Conservation (phyloP, 2,113 vertebrate species). For the Echinops telfairi region DNA sequence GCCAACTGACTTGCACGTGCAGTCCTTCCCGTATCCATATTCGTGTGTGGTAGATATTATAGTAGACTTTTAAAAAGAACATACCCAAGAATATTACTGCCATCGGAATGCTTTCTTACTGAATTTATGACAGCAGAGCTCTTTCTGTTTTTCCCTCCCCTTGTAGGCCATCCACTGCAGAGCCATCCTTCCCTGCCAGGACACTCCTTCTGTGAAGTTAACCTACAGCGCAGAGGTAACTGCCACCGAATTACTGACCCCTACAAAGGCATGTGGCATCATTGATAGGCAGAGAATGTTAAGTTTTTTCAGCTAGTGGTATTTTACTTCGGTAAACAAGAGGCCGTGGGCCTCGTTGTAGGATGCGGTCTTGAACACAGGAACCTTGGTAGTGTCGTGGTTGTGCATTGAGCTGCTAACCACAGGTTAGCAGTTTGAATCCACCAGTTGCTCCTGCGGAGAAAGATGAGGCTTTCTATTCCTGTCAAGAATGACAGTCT, state of each 20-base stretch:
- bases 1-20: not conserved
- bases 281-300: not conserved
- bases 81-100: not conserved
- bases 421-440: too few relatives aligned
- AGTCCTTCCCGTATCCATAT: not conserved
- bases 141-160: not conserved
- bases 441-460: too few relatives aligned
- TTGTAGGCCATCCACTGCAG: constrained; percentile 95
- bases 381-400: too few relatives aligned
- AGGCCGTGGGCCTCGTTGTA: not conserved
- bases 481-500: too few relatives aligned
- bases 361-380: constrained; percentile 19
- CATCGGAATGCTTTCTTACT: constrained; percentile 37
- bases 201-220: constrained; percentile 95
- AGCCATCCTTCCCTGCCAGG: constrained; percentile 96
- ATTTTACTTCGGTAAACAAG: not conserved
- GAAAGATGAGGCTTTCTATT: too few relatives aligned
- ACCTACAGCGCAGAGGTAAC: constrained; percentile 97
- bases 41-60: not conserved
- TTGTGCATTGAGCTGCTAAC: too few relatives aligned
- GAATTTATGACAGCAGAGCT: not conserved
- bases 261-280: not conserved
- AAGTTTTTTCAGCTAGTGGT: not conserved
- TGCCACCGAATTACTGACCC: not conserved
- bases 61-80: constrained; percentile 7